A percentile compares a stretch with the other conserved stretches of the same genome.
phyloP scores from a whole-genome alignment of 2,113 vertebrate genomes.

The Rhodinocichla rosea region DNA sequence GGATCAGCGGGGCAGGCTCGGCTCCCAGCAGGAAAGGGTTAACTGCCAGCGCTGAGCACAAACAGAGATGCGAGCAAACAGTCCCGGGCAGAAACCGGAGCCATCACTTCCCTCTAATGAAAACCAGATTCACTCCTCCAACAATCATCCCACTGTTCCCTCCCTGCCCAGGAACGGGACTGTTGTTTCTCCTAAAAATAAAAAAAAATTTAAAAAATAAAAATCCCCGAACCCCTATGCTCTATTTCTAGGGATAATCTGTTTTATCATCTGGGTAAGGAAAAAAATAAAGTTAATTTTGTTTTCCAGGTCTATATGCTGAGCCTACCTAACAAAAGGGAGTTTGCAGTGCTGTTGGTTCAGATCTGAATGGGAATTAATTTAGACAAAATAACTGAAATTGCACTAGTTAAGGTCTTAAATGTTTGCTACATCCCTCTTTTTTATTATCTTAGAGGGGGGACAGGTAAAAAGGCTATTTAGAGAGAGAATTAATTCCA shows the following conservation, averaged over 20 bases:
- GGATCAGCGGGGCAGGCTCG: not conserved
- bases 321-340: not conserved
- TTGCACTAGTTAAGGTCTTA: no score
- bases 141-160: slow-evolving; percentile 78
- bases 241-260: not conserved
- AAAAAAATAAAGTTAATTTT: not conserved
- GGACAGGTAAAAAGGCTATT: not conserved
- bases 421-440: not conserved
- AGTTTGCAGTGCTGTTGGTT: not conserved
- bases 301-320: not conserved
- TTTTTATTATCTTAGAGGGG: no score
- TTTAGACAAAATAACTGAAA: not conserved
- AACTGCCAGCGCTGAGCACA: slow-evolving; percentile 63
- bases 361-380: not conserved
- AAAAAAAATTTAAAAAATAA: no score
- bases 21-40: slow-evolving; percentile 7
- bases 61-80: slow-evolving; percentile 65
- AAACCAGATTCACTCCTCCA: slow-evolving; percentile 79
- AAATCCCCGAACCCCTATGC: fast-evolving
- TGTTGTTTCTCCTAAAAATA: not conserved
- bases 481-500: not conserved
- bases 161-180: not conserved
- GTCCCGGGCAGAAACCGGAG: slow-evolving; percentile 72
- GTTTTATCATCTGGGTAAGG: not conserved
- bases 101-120: slow-evolving; percentile 76